Percentiles rank a stretch among this genome's conserved stretches.
Conservation (phyloP, 2,113 vertebrate genomes). For the Etheostoma cragini region DNA sequence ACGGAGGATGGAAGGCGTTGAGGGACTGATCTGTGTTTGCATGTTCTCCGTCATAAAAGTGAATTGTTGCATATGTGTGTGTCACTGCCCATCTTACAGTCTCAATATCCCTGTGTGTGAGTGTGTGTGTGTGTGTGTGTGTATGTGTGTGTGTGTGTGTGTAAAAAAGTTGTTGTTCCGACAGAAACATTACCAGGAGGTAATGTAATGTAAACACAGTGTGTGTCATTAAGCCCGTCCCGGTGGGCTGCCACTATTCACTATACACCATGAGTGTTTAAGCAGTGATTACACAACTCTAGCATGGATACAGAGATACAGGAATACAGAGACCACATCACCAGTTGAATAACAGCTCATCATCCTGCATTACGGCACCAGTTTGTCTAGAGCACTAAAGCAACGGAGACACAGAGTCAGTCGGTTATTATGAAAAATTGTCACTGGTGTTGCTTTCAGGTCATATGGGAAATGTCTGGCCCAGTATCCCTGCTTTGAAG, state of each 20-base stretch:
- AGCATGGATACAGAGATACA: slow-evolving; percentile 20
- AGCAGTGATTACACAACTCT: slow-evolving; percentile 44
- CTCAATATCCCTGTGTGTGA: background rate
- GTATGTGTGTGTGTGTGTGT: background rate
- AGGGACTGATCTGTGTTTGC: slow-evolving; percentile 11
- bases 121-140: no score
- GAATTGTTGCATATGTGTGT: background rate
- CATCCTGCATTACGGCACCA: slow-evolving; percentile 17
- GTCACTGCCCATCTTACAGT: background rate
- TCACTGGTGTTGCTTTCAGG: background rate
- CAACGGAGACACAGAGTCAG: slow-evolving; percentile 5
- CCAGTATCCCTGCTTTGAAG: background rate
- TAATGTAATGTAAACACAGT: slow-evolving; percentile 62
- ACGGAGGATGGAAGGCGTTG: slow-evolving; percentile 35
- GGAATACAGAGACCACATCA: slow-evolving; percentile 40
- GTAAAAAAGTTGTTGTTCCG: slow-evolving; percentile 8
- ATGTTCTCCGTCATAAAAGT: slow-evolving; percentile 15
- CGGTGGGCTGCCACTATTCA: slow-evolving; percentile 67
- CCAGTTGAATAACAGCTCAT: slow-evolving; percentile 14
- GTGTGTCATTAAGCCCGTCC: slow-evolving; percentile 45
- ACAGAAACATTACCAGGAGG: slow-evolving; percentile 43
- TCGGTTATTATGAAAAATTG: background rate
- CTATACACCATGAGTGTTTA: slow-evolving; percentile 40
- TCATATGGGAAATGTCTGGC: background rate
- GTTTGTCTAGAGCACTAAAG: slow-evolving; percentile 34